Evolutionary conservation across 2,888 invertebrate genomes (phyloP).

Genomic region (Bimastos eiseni): DNA sequence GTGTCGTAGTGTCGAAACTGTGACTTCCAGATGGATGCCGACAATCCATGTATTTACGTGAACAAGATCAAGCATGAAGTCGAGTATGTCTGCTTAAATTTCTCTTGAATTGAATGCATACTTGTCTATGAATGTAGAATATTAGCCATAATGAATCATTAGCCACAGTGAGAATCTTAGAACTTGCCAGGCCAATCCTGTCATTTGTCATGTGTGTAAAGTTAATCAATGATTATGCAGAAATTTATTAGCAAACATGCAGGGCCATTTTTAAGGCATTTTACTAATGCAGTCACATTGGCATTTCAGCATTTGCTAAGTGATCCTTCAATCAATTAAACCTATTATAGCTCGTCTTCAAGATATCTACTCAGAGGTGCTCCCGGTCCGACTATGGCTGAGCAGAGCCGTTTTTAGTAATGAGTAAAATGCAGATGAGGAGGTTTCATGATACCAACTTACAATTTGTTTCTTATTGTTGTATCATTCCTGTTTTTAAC

Average conservation of each 20-base stretch:
- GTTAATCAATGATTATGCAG: background rate
- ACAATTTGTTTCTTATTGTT: background rate
- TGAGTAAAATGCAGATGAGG: too few relatives aligned
- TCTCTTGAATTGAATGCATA: background rate
- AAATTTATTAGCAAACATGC: background rate
- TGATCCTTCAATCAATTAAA: too few relatives aligned
- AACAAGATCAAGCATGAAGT: conserved; percentile 99
- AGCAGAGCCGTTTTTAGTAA: too few relatives aligned
- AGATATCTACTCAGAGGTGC: too few relatives aligned
- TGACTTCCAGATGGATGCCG: conserved; percentile 93
- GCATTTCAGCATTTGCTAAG: background rate
- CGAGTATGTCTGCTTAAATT: conserved; percentile 72
- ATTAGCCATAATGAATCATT: background rate
- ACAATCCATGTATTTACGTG: conserved; percentile 97
- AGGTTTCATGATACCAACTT: too few relatives aligned
- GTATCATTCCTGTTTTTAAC: background rate
- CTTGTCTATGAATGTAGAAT: background rate
- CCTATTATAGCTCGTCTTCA: too few relatives aligned
- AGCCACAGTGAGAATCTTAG: background rate
- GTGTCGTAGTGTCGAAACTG: conserved; percentile 83
- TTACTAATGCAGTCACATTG: background rate
- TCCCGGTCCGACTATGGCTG: too few relatives aligned
- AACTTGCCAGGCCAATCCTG: background rate
- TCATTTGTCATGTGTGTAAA: background rate
- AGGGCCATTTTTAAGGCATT: background rate